Conservation (phyloP, 2,888 invertebrate species). For the Eudemis profundana region DNA sequence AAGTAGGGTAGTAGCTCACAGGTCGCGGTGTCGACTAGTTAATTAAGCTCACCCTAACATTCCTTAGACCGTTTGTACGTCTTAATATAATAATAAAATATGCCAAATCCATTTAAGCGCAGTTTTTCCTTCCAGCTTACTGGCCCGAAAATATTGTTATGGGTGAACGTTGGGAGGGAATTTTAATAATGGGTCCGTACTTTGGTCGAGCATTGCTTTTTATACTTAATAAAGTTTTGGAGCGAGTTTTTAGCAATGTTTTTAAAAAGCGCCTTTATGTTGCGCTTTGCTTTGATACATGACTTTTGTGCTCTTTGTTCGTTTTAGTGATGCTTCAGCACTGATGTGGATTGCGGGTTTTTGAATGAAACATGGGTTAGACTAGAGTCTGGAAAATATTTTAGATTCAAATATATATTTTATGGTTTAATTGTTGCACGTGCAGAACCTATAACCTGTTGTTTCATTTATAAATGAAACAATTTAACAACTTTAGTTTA, state of each 20-base stretch:
- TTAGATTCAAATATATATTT: too few relatives aligned
- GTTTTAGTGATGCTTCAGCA: conserved; percentile 6
- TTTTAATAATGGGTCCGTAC: conserved; percentile 54
- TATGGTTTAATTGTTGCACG: too few relatives aligned
- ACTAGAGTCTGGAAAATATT: too few relatives aligned
- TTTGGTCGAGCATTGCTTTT: conserved; percentile 50
- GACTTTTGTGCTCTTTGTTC: conserved; percentile 31
- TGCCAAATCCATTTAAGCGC: conserved; percentile 73
- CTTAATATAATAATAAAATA: conserved; percentile 69
- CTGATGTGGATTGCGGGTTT: conserved; percentile 61
- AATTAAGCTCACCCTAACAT: conserved; percentile 45
- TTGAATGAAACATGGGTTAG: conserved; percentile 66
- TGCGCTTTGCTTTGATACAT: conserved; percentile 29
- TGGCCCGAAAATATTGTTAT: conserved; percentile 72
- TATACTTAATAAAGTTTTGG: conserved; percentile 51
- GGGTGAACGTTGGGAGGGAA: conserved; percentile 63
- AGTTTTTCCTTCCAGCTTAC: conserved; percentile 71
- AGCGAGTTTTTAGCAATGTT: conserved; percentile 33
- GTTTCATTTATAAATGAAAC: too few relatives aligned
- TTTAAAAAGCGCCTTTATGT: conserved; percentile 32
- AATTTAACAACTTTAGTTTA: too few relatives aligned
- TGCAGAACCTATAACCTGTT: too few relatives aligned
- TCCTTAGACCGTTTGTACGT: conserved; percentile 60
- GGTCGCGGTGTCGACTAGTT: conserved; percentile 1
- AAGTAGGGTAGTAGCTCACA: neutral